phyloP scores from a whole-genome alignment of 2,888 invertebrate genomes.

The Trichogramma dendrolimi region DNA sequence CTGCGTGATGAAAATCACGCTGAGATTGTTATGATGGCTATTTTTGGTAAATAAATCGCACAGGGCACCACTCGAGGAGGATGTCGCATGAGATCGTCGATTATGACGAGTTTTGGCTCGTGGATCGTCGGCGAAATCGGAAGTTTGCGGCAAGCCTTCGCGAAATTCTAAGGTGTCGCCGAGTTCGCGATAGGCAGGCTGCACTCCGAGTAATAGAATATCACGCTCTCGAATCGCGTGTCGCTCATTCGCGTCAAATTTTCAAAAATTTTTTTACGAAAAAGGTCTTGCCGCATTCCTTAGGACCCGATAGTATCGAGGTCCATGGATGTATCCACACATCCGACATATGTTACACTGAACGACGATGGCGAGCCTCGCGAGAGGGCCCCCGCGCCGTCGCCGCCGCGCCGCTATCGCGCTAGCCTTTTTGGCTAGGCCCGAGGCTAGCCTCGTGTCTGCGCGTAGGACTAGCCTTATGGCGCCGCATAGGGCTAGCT shows the following conservation, averaged over 20 bases:
- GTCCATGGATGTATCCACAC: constrained; percentile 14
- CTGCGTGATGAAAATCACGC: constrained; percentile 24
- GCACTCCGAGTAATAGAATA: constrained; percentile 28
- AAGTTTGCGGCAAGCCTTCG: constrained; percentile 1
- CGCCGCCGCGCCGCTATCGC: no score
- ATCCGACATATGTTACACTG: no score
- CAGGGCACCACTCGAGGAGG: constrained; percentile 12
- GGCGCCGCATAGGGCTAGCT: no score
- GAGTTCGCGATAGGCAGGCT: constrained; percentile 11
- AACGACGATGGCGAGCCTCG: no score
- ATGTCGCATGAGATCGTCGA: constrained; percentile 25
- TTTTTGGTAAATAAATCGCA: constrained; percentile 33
- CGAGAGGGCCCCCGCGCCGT: no score
- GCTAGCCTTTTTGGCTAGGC: no score
- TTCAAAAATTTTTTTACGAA: constrained; percentile 16
- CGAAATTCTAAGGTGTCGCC: constrained; percentile 17
- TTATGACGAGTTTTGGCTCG: constrained; percentile 14
- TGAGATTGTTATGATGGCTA: constrained; percentile 30
- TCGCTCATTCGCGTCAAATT: constrained; percentile 7
- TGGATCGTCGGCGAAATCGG: not conserved
- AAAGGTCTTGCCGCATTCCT: constrained; percentile 16
- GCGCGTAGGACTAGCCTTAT: no score
- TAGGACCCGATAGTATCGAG: constrained; percentile 10
- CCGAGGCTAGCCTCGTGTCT: no score
- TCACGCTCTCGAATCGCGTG: constrained; percentile 19